Conservation (phyloP, 2,797 vertebrate species). For the Characodon lateralis region DNA sequence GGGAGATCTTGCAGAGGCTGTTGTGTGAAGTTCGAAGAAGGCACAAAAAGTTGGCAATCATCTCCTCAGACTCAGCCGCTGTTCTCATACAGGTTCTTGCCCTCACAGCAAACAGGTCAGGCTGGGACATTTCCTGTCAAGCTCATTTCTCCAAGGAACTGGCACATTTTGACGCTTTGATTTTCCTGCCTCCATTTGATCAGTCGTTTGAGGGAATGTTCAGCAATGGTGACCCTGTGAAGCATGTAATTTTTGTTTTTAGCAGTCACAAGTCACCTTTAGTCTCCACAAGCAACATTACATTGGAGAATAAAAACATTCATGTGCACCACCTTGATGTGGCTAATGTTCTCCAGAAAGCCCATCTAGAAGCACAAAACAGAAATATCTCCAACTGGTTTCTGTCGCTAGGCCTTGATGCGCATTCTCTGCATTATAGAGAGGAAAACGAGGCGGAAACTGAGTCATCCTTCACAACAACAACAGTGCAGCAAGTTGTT, state of each 20-base stretch:
- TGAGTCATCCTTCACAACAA: conserved; percentile 82
- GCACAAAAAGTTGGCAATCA: conserved; percentile 67
- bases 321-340: conserved; percentile 78
- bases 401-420: conserved; percentile 69
- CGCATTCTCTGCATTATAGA: conserved; percentile 62
- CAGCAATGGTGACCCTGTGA: conserved; percentile 52
- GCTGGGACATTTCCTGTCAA: conserved; percentile 76
- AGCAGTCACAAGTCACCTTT: conserved; percentile 52
- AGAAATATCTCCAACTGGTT: conserved; percentile 78
- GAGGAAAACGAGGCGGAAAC: conserved; percentile 31
- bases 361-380: conserved; percentile 72
- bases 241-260: conserved; percentile 77
- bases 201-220: conserved; percentile 49
- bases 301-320: conserved; percentile 63
- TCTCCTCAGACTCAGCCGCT: conserved; percentile 70
- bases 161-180: conserved; percentile 61
- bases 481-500: conserved; percentile 77
- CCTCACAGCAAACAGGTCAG: conserved; percentile 73
- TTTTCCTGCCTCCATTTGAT: conserved; percentile 81
- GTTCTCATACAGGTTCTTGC: conserved; percentile 74
- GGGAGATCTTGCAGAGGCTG: conserved; percentile 81
- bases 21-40: conserved; percentile 67
- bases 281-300: conserved; percentile 42
- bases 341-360: conserved; percentile 80
- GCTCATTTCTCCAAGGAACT: conserved; percentile 36